These are phyloP conservation scores for Galeopterus variegatus DNA, from an alignment of 2,113 vertebrate species.

Conservation along the genomic window DNA sequence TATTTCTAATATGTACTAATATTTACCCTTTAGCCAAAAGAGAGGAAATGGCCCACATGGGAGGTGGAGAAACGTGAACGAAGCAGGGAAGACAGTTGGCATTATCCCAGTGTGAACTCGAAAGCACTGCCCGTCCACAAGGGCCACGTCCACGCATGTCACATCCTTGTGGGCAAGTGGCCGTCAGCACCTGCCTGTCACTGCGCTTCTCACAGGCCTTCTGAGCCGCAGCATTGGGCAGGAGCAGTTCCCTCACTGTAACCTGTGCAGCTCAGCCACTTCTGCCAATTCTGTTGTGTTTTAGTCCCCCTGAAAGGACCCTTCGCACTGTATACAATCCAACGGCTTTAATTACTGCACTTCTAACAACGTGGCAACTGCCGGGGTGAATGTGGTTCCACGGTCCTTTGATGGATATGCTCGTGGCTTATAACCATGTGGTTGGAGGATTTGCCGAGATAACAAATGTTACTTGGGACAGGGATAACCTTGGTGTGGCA, in stretches of 20 bases:
- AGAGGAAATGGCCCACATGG: background rate
- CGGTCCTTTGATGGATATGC: slow-evolving; percentile 76
- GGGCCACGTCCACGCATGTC: too few relatives aligned
- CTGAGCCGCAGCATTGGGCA: background rate
- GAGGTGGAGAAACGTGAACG: background rate
- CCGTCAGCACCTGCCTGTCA: slow-evolving; percentile 28
- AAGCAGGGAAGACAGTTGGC: background rate
- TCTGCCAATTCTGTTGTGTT: background rate
- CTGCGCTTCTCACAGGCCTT: slow-evolving; percentile 59
- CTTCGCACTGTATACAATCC: slow-evolving; percentile 2
- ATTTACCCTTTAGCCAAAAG: slow-evolving; percentile 66
- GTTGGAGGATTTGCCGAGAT: background rate
- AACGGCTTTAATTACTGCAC: background rate
- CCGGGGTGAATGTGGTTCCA: slow-evolving; percentile 73
- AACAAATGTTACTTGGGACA: background rate
- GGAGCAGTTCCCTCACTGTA: background rate
- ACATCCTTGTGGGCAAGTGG: background rate
- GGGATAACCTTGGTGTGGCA: background rate
- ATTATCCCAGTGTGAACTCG: slow-evolving; percentile 59
- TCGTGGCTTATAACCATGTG: slow-evolving; percentile 57
- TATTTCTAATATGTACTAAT: slow-evolving; percentile 65
- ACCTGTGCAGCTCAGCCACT: slow-evolving; percentile 66
- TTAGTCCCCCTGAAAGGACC: slow-evolving; percentile 30
- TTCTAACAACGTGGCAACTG: slow-evolving; percentile 71
- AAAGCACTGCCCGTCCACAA: slow-evolving; percentile 55